phyloP scores from a whole-genome alignment of 2,797 vertebrate species.

The Spea hammondii region DNA sequence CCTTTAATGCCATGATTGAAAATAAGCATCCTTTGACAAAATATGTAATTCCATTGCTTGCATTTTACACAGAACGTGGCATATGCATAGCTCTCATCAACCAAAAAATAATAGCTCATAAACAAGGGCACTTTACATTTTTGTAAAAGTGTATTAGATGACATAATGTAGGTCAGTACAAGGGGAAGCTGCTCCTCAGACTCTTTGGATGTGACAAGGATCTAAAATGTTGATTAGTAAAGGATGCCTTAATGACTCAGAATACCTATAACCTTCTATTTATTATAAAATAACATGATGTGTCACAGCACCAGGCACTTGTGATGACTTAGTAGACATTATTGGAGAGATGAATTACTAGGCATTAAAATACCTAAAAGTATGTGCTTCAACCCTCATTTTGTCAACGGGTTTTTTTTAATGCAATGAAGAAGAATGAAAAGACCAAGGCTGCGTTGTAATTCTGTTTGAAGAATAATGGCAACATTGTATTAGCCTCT shows the following conservation, averaged over 20 bases:
- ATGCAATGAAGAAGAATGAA: constrained; percentile 1
- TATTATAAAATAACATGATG: not conserved
- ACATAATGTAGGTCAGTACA: no score
- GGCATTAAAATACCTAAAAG: constrained; percentile 9
- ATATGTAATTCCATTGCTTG: no score
- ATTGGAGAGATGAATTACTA: not conserved
- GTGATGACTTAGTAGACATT: not conserved
- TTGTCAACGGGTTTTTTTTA: not conserved
- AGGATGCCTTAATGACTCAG: not conserved
- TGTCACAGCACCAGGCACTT: not conserved
- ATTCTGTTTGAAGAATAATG: not conserved
- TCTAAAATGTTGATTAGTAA: not conserved
- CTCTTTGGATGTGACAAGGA: not conserved
- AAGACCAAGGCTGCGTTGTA: not conserved
- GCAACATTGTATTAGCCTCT: not conserved
- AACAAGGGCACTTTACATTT: no score
- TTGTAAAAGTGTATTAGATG: no score
- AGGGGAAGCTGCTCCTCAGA: not conserved
- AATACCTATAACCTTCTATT: not conserved
- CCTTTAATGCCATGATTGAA: no score
- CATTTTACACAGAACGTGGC: no score
- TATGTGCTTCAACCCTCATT: not conserved
- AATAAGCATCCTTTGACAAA: no score
- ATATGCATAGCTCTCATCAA: no score
- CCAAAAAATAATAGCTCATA: no score